Percentiles rank a stretch among this genome's conserved stretches.
Conservation (phyloP, 2,797 vertebrate genomes). For the Alauda arvensis region DNA sequence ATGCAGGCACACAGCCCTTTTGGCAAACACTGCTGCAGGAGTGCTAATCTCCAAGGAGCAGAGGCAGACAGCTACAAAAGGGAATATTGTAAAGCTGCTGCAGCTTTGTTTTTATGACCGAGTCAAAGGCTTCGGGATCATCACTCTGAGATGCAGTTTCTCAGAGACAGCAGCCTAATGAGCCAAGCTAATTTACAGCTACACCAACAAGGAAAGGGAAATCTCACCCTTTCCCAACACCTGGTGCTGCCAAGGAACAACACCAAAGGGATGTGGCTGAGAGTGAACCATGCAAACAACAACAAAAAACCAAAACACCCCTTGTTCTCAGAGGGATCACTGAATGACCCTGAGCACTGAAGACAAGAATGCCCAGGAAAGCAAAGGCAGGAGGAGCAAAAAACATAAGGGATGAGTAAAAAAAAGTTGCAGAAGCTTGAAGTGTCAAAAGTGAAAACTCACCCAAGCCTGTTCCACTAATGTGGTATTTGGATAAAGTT, state of each 20-base stretch:
- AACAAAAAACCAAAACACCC: neutral
- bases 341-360: neutral
- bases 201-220: neutral
- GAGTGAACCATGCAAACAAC: neutral
- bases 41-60: neutral
- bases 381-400: neutral
- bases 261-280: neutral
- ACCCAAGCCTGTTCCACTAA: neutral
- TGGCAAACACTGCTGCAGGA: neutral
- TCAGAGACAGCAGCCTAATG: neutral
- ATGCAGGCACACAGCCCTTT: neutral
- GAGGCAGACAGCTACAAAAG: neutral
- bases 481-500: neutral
- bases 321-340: neutral
- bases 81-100: neutral
- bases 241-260: neutral
- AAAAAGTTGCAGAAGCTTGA: neutral
- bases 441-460: neutral
- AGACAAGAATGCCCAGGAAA: neutral
- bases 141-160: neutral
- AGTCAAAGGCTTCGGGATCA: neutral
- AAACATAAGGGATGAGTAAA: neutral
- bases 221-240: neutral
- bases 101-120: neutral
- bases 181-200: neutral